These are phyloP conservation scores for Metacarcinus magister DNA, from an alignment of 2,888 invertebrate species.

Conservation along the genomic window DNA sequence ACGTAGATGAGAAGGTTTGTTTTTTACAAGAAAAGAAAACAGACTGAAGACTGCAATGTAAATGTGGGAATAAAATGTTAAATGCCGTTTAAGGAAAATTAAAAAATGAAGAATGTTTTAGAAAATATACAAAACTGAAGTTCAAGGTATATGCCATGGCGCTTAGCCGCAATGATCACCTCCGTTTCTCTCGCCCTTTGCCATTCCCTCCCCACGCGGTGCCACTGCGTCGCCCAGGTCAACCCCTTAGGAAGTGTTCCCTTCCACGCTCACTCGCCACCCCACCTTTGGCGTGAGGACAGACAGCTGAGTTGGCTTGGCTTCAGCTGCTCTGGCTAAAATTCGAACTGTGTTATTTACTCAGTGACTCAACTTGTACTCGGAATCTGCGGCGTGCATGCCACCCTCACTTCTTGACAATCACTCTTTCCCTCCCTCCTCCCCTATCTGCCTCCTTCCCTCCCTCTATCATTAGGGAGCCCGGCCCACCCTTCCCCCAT, in stretches of 20 bases:
- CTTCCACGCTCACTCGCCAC: neutral
- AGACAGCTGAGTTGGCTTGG: neutral
- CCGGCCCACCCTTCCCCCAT: neutral
- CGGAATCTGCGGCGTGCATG: neutral
- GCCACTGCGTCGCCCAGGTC: neutral
- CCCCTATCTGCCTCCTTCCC: neutral
- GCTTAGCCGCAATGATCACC: neutral
- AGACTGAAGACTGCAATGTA: too few species aligned
- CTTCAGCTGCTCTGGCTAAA: neutral
- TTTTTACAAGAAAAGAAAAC: too few species aligned
- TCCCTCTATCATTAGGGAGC: neutral
- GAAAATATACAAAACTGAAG: too few species aligned
- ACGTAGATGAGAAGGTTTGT: too few species aligned
- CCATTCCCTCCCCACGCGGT: neutral
- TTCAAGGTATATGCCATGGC: too few species aligned
- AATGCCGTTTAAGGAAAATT: too few species aligned
- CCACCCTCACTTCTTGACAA: conserved; percentile 21
- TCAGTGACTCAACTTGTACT: conserved; percentile 39
- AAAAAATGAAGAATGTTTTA: too few species aligned
- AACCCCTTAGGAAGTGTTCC: neutral
- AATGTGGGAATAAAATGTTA: too few species aligned
- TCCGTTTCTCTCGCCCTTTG: neutral
- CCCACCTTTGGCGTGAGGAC: conserved; percentile 6
- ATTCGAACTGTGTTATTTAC: neutral
- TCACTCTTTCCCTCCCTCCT: conserved; percentile 6